Evolutionary conservation across 2,113 vertebrate genomes (phyloP).

Genomic region (Otus sunia): DNA sequence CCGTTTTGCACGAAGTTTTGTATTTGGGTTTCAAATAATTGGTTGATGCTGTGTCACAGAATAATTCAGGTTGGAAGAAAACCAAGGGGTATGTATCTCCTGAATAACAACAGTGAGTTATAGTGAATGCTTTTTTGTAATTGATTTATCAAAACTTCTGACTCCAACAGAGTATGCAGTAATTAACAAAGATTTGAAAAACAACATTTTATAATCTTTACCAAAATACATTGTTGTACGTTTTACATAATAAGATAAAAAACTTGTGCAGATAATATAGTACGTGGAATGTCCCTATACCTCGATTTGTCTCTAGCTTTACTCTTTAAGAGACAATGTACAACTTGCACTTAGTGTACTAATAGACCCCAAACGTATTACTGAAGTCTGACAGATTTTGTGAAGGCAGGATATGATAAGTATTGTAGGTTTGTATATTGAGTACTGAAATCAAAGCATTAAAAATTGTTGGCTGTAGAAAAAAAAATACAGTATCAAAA

Average conservation of each 20-base stretch:
- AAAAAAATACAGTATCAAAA: background rate
- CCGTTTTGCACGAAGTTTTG: background rate
- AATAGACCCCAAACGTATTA: accelerated
- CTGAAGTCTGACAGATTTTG: background rate
- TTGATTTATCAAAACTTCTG: background rate
- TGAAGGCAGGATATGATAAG: background rate
- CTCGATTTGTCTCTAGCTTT: background rate
- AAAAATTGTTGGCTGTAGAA: background rate
- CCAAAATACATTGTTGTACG: background rate
- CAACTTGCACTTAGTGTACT: background rate
- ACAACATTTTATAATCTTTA: background rate
- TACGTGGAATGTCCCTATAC: background rate
- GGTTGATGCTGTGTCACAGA: background rate
- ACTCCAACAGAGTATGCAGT: background rate
- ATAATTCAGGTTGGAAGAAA: background rate
- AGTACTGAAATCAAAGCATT: background rate
- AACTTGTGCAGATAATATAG: accelerated
- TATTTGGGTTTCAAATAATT: background rate
- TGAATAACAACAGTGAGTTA: background rate
- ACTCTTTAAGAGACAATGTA: background rate
- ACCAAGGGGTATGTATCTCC: background rate
- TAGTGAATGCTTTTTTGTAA: background rate
- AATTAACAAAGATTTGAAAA: background rate
- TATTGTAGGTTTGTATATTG: background rate
- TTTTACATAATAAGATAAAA: background rate